These are phyloP conservation scores for Lacerta agilis DNA, from an alignment of 2,797 vertebrate genomes.

Conservation along the genomic window DNA sequence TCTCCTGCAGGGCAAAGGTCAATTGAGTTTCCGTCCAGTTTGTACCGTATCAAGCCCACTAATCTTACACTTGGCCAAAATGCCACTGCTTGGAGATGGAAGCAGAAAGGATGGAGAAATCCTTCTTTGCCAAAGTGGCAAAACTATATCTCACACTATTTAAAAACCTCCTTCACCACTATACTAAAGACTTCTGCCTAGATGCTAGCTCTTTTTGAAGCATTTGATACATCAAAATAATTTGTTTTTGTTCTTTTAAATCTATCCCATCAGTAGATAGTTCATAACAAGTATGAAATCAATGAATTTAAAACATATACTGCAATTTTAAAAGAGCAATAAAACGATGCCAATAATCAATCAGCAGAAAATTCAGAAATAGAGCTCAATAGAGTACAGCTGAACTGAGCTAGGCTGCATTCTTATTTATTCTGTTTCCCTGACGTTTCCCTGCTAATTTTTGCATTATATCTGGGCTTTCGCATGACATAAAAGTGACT, in stretches of 20 bases:
- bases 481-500: no score
- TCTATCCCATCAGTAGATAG: no score
- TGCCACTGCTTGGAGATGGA: background rate
- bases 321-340: background rate
- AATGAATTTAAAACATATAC: background rate
- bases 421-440: no score
- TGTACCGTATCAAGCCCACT: background rate
- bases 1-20: background rate
- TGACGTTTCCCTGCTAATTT: no score
- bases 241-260: no score
- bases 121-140: background rate
- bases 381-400: background rate
- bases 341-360: background rate
- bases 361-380: background rate
- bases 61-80: background rate
- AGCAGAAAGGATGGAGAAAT: background rate
- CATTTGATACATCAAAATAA: background rate
- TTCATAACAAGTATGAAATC: background rate
- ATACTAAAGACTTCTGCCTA: background rate
- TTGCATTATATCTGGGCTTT: no score
- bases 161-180: background rate
- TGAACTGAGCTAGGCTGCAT: no score
- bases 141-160: background rate
- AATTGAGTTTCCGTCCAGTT: conserved; percentile 16
- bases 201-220: background rate